These are phyloP conservation scores for Chaetura pelagica DNA, from an alignment of 2,113 vertebrate species.

Conservation along the genomic window DNA sequence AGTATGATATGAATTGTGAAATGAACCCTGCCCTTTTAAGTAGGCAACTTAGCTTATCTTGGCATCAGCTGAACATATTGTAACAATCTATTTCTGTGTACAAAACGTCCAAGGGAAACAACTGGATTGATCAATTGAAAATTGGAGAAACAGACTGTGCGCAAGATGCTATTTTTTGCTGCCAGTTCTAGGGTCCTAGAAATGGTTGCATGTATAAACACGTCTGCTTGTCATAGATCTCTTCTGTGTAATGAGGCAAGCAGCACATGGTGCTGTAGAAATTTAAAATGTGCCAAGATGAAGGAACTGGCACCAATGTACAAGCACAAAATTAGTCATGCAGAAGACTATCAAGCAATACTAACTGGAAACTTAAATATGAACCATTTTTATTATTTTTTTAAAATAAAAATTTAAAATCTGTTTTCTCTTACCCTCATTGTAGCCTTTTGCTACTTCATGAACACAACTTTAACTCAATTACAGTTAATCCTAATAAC, in stretches of 20 bases:
- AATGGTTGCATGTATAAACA: slow-evolving; percentile 12
- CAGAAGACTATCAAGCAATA: slow-evolving; percentile 36
- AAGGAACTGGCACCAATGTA: not conserved
- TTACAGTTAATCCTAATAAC: not conserved
- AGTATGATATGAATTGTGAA: not conserved
- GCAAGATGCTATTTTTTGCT: slow-evolving; percentile 41
- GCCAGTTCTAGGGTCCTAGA: slow-evolving; percentile 18
- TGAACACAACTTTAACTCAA: not conserved
- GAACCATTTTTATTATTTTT: not conserved
- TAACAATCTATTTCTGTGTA: not conserved
- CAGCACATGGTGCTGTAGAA: slow-evolving; percentile 36
- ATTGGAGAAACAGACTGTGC: slow-evolving; percentile 21
- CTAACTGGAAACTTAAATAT: slow-evolving; percentile 9
- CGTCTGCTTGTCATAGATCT: slow-evolving; percentile 28
- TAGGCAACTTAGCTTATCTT: not conserved
- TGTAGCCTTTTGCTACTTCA: not conserved
- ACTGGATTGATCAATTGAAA: not conserved
- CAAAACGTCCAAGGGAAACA: slow-evolving; percentile 8
- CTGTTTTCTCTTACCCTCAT: not conserved
- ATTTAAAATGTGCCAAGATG: slow-evolving; percentile 42
- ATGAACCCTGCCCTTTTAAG: not conserved
- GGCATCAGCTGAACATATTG: not conserved
- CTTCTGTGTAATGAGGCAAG: slow-evolving; percentile 60
- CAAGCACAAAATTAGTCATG: slow-evolving; percentile 20
- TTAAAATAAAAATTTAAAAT: not conserved